These are phyloP conservation scores for Zelostemma sp. DNA, from an alignment of 1,140 invertebrate genomes.

Conservation along the genomic window DNA sequence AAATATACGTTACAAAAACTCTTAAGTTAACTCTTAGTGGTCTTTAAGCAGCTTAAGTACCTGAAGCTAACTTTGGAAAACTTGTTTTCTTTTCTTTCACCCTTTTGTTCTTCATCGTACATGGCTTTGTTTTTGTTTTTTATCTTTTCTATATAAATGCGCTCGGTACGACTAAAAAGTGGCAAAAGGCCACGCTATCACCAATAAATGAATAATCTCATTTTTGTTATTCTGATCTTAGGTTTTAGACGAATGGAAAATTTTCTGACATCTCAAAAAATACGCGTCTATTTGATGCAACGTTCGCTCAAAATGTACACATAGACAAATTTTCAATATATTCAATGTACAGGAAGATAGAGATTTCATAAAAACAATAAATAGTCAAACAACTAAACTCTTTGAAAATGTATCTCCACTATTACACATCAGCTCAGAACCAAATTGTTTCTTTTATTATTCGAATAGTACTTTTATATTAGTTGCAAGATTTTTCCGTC, in stretches of 20 bases:
- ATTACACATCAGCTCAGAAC: slow-evolving; percentile 15
- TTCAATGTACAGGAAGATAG: slow-evolving; percentile 65
- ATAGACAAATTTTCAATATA: slow-evolving; percentile 51
- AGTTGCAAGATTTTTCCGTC: no score
- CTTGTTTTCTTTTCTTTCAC: slow-evolving; percentile 44
- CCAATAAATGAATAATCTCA: slow-evolving; percentile 45
- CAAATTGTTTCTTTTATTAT: neutral
- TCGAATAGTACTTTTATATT: no score
- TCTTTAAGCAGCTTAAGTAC: slow-evolving; percentile 68
- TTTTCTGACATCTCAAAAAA: slow-evolving; percentile 58
- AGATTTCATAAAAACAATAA: slow-evolving; percentile 47
- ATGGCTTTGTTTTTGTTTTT: slow-evolving; percentile 6
- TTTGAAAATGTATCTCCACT: slow-evolving; percentile 34
- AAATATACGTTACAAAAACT: slow-evolving; percentile 68
- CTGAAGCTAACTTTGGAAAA: slow-evolving; percentile 66
- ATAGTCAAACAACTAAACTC: slow-evolving; percentile 31
- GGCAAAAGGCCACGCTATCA: slow-evolving; percentile 60
- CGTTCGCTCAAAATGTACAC: slow-evolving; percentile 55
- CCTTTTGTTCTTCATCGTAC: slow-evolving; percentile 27
- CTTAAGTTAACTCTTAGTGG: slow-evolving; percentile 63
- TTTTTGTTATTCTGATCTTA: slow-evolving; percentile 4
- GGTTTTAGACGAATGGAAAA: slow-evolving; percentile 30
- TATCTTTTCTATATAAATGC: slow-evolving; percentile 61
- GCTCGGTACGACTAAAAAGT: slow-evolving; percentile 68
- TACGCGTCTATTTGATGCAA: slow-evolving; percentile 62